phyloP scores from a whole-genome alignment of 2,113 vertebrate species.

The Cavia aperea region DNA sequence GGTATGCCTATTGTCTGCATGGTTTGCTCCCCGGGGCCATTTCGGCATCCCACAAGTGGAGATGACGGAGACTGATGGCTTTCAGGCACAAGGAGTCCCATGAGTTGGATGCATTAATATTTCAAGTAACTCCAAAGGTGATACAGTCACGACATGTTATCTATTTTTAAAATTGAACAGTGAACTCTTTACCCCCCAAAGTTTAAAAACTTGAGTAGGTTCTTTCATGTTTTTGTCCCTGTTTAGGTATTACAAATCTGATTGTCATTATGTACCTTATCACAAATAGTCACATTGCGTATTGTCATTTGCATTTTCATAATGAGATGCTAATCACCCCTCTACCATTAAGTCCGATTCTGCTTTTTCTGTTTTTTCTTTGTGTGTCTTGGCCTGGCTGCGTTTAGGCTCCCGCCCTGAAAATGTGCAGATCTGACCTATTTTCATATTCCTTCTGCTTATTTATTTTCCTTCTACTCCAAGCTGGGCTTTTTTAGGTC shows the following conservation, averaged over 20 bases:
- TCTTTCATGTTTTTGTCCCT: neutral
- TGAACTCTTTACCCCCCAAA: neutral
- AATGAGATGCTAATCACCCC: neutral
- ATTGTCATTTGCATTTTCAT: neutral
- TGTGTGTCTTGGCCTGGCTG: neutral
- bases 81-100: accelerated
- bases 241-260: neutral
- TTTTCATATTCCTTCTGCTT: accelerated
- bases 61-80: accelerated
- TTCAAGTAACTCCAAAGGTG: neutral
- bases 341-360: neutral
- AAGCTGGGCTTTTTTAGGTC: neutral
- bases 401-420: neutral
- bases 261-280: neutral
- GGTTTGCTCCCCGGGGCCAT: neutral
- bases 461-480: neutral
- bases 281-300: neutral
- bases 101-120: neutral
- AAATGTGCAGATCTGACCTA: too few species aligned
- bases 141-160: neutral
- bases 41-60: accelerated
- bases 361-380: neutral
- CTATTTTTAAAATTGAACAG: neutral
- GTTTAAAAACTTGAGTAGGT: neutral
- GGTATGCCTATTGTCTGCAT: neutral